These are phyloP conservation scores for Leucophenga montana DNA, from an alignment of 2,888 invertebrate species.

Conservation along the genomic window DNA sequence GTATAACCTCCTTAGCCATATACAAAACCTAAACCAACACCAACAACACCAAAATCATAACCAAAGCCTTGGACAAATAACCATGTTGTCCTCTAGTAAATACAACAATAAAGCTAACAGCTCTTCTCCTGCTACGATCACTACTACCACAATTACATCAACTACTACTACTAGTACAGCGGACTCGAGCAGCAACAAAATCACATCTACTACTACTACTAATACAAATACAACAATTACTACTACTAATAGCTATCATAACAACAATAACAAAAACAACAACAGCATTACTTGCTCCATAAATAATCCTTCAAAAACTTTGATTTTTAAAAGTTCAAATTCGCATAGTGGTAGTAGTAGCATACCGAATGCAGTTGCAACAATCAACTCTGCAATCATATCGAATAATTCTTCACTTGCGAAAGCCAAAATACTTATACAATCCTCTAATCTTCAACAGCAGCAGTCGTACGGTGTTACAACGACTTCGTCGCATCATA, in stretches of 20 bases:
- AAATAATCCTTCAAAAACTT: too few relatives aligned
- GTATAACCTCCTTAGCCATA: conserved; percentile 35
- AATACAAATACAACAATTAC: conserved; percentile 40
- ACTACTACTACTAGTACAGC: conserved; percentile 36
- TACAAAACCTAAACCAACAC: conserved; percentile 30
- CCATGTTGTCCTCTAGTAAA: conserved; percentile 7
- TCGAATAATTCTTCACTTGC: too few relatives aligned
- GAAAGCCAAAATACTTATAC: conserved; percentile 48
- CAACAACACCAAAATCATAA: conserved; percentile 31
- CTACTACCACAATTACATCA: conserved; percentile 37
- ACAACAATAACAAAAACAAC: background rate
- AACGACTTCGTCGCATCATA: conserved; percentile 48
- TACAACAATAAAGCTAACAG: conserved; percentile 25
- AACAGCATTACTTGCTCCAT: too few relatives aligned
- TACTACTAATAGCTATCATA: conserved; percentile 30
- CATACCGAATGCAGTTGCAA: background rate
- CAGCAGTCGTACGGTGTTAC: conserved; percentile 61
- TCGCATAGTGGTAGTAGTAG: conserved; percentile 6
- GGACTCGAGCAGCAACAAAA: conserved; percentile 25
- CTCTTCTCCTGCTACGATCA: conserved; percentile 38
- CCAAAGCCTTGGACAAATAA: conserved; percentile 32
- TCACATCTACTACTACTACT: conserved; percentile 20
- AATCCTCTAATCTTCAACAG: conserved; percentile 51
- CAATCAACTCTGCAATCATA: background rate
- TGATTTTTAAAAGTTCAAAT: too few relatives aligned